Base-by-base conservation (phyloP, 2,113 vertebrate genomes). In the Anolis carolinensis region DNA sequence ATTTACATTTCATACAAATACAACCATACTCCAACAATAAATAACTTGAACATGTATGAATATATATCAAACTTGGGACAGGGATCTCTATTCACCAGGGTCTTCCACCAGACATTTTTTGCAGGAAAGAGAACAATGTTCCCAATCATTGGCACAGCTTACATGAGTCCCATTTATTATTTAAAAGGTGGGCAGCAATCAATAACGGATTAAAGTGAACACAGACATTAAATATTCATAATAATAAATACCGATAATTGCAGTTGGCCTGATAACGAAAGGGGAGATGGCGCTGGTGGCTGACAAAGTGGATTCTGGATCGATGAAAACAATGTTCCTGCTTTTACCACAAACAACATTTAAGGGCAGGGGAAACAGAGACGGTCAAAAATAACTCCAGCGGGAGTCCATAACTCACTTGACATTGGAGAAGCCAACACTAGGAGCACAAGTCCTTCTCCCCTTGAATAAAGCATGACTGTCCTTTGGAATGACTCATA, bases 211-310 rank as follows among this genome's bases (percentile, higher is more conserved):
- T 79, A 59, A 85, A 85, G 65, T 7, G 52, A 85, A 79, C 76
- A 71, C 39, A 44, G 65, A 5, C 50, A 79, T 85, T 85, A 79
- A 79, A 79, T 85, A 85, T 85, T 79, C 76, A 79, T 62, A 30
- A 52, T 59, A 59, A 85, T 85, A 71, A 79, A 85, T 79, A 75
- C 50, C 27, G 75, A 85, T 85, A 59, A 79, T 85, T 79, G 65
- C 84, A 30, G 30, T 5, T 0, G 10, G 65, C 9, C 32, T 20
- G 34, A 72, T 59, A 71, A 72, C 2, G 25, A 59, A 71, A 79
- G 76, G 27, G 34, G 84, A 79, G 63, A 59, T 11, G 5, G 65
- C 30, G 39, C 39, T 44, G 23, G 18, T 13, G 50, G 65, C 65
- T 71, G 50, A 48, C 25, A 14, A 59, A 44, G 67, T 11, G n/a